These are phyloP conservation scores for Pedionomus torquatus DNA, from an alignment of 2,113 vertebrate species.

Conservation along the genomic window DNA sequence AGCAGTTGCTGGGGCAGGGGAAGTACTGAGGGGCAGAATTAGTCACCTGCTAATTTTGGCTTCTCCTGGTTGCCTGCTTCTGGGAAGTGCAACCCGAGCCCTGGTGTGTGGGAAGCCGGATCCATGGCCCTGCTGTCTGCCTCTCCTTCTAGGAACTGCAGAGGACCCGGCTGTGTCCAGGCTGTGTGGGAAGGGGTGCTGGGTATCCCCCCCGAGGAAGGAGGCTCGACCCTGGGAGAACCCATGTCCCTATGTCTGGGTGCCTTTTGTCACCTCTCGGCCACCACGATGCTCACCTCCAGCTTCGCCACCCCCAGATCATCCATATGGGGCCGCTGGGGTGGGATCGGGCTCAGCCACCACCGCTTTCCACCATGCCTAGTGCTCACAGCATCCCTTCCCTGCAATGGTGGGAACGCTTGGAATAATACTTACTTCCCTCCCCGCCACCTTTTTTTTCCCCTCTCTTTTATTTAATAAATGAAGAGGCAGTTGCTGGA, in stretches of 20 bases:
- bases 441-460: no score
- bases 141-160: slow-evolving; percentile 42
- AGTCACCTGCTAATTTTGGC: slow-evolving; percentile 67
- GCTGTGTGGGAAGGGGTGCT: neutral
- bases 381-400: neutral
- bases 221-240: neutral
- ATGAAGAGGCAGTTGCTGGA: neutral
- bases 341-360: neutral
- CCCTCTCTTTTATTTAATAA: neutral
- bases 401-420: neutral
- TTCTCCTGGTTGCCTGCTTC: neutral
- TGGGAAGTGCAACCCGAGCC: slow-evolving; percentile 40
- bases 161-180: fast-evolving
- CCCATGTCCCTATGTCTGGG: neutral
- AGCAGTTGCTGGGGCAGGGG: neutral
- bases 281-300: neutral
- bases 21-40: neutral
- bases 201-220: neutral
- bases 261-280: neutral
- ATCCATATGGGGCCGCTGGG: fast-evolving
- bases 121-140: fast-evolving
- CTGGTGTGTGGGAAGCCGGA: neutral
- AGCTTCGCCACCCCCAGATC: fast-evolving
- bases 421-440: neutral
- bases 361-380: fast-evolving